These are phyloP conservation scores for Cinara cedri DNA, from an alignment of 2,888 invertebrate genomes.

Conservation along the genomic window DNA sequence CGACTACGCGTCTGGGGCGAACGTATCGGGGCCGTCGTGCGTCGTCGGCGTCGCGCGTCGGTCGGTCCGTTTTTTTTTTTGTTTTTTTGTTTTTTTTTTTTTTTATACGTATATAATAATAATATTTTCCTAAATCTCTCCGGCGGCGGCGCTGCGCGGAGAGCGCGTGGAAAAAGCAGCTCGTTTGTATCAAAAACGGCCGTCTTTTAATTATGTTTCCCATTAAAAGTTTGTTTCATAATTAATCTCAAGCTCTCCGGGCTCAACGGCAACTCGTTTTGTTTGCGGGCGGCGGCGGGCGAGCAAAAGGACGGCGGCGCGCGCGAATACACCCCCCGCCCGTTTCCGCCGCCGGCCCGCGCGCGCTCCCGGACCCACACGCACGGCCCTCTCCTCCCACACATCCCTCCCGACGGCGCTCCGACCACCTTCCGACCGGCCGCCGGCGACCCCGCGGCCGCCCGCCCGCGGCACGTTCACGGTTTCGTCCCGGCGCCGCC, in stretches of 20 bases:
- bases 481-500: constrained; percentile 27
- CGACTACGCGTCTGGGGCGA: too few relatives aligned
- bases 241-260: constrained; percentile 50
- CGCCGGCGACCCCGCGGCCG: not conserved
- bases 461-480: constrained; percentile 10
- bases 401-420: not conserved
- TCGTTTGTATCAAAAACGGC: constrained; percentile 56
- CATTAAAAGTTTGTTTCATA: constrained; percentile 57
- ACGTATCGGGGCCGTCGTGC: too few relatives aligned
- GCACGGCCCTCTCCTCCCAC: not conserved
- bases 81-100: too few relatives aligned
- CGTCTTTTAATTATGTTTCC: constrained; percentile 57
- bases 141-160: too few relatives aligned
- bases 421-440: not conserved
- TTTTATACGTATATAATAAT: not conserved
- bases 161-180: constrained; percentile 15
- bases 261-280: constrained; percentile 51
- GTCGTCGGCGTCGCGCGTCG: too few relatives aligned
- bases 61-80: too few relatives aligned
- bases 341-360: not conserved
- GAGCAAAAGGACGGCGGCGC: not conserved
- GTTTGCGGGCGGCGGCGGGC: constrained; percentile 35
- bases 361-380: not conserved
- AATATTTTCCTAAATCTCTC: constrained; percentile 45
- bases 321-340: constrained; percentile 6